phyloP scores from a whole-genome alignment of 2,888 invertebrate genomes.

The Rhaphigaster nebulosa region DNA sequence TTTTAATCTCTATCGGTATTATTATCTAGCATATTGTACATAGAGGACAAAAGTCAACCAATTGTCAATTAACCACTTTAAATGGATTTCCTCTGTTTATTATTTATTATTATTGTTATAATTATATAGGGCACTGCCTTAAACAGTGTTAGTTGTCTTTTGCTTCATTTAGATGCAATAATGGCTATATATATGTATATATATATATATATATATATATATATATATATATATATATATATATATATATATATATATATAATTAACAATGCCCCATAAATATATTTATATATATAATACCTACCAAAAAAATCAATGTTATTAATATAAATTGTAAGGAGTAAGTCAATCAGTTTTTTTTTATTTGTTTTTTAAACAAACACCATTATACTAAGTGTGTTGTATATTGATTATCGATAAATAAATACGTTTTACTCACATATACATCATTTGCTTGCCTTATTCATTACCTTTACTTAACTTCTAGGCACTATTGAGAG shows the following conservation, averaged over 20 bases:
- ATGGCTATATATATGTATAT: constrained; percentile 49
- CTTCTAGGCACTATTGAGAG: not conserved
- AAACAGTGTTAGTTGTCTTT: constrained; percentile 57
- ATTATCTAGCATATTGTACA: constrained; percentile 58
- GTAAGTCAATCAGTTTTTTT: constrained; percentile 51
- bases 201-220: constrained; percentile 53
- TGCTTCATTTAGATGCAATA: constrained; percentile 58
- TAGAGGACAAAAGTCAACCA: constrained; percentile 59
- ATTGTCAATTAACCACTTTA: constrained; percentile 58
- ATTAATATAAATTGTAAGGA: constrained; percentile 55
- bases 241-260: constrained; percentile 51
- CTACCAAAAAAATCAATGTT: constrained; percentile 52
- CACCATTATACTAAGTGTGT: constrained; percentile 59
- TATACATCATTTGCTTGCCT: constrained; percentile 1
- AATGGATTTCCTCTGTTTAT: constrained; percentile 59
- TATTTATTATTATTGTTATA: constrained; percentile 59
- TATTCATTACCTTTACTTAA: not conserved
- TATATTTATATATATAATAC: constrained; percentile 57
- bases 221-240: constrained; percentile 52
- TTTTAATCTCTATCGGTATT: constrained; percentile 55
- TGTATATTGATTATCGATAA: constrained; percentile 58
- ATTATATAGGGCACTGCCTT: constrained; percentile 53
- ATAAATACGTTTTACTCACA: constrained; percentile 59
- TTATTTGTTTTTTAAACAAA: constrained; percentile 55
- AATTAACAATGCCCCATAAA: constrained; percentile 42